phyloP scores from a whole-genome alignment of 2,113 vertebrate genomes.

The Uria lomvia region DNA sequence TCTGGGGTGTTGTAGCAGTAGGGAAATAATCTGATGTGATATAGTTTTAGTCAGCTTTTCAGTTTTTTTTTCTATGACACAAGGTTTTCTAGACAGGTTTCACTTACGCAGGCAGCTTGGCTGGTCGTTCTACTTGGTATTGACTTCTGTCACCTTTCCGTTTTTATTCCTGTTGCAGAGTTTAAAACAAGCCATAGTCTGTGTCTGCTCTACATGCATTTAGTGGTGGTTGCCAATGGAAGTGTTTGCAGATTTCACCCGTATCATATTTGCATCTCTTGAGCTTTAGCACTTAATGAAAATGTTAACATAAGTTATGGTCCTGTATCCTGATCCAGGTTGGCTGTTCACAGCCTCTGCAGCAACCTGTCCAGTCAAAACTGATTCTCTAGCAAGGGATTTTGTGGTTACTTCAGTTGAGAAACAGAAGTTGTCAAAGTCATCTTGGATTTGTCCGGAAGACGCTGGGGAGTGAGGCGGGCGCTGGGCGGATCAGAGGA shows the following conservation, averaged over 20 bases:
- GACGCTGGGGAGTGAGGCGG: rapidly evolving
- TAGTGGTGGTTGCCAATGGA: background rate
- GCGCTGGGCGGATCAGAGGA: background rate
- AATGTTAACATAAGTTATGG: rapidly evolving
- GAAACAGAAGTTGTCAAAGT: background rate
- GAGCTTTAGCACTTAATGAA: background rate
- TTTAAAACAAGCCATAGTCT: background rate
- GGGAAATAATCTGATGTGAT: background rate
- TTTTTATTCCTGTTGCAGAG: background rate
- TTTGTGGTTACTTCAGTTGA: background rate
- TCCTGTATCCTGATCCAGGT: background rate
- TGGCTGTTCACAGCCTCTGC: background rate
- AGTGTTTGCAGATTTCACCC: background rate
- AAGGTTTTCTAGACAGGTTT: background rate
- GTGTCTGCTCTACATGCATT: background rate
- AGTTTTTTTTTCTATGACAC: no score
- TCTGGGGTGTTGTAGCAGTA: background rate
- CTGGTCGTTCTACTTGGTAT: rapidly evolving
- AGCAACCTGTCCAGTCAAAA: background rate
- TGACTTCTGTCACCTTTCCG: background rate
- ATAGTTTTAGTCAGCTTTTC: background rate
- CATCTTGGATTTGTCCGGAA: background rate
- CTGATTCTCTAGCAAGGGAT: background rate
- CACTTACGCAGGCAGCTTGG: background rate
- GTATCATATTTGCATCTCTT: background rate